Evolutionary conservation across 2,113 vertebrate genomes (phyloP), one percentile per base, ranked within the genome.

Genomic region (Sander lucioperca): DNA sequence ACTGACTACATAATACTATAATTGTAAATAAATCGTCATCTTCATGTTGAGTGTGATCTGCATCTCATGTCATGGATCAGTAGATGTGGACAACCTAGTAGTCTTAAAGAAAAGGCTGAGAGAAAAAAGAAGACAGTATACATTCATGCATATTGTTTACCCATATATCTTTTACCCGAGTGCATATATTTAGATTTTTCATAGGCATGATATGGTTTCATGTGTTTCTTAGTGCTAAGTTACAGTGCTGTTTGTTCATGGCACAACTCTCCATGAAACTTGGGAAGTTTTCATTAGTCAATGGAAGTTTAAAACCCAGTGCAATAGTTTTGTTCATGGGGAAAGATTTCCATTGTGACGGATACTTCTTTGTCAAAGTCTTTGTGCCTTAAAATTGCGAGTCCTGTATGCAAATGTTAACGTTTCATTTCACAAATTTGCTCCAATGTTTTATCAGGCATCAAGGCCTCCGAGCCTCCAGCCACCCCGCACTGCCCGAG

Each of bases 111-210:
- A 74, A 67, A 27, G 10, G 33, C 18, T 1, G 14, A 39, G 19
- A 72, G 15, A 69, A 16, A 43, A 48, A 77, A 64, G 2, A 33
- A 77, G 18, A n/a, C 3, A 25, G 56, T 14, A 53, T 47, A 58
- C 84, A 86, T 82, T 85, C 79, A 85, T 87, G 74, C 61, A 87
- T 80, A 57, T 82, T 47, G 21, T 81, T 64, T 47, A 30, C 61
- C 65, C 45, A 63, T 48, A 51, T 11, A 76, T 9, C 25, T 77
- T 61, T 51, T 33, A 53, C 66, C 64, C 7, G 0, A 74, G 58
- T 56, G 25, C 66, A 74, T 77, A 50, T 70, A 77, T 54, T 76
- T 14, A 6, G 13, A 88, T 63, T 78, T 65, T 76, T 66, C 53
- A 79, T 33, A 27, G 78, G 5, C 16, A 45, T 58, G 54, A 74